Conservation (phyloP, 2,797 vertebrate genomes). For the Sebastes steindachneri region DNA sequence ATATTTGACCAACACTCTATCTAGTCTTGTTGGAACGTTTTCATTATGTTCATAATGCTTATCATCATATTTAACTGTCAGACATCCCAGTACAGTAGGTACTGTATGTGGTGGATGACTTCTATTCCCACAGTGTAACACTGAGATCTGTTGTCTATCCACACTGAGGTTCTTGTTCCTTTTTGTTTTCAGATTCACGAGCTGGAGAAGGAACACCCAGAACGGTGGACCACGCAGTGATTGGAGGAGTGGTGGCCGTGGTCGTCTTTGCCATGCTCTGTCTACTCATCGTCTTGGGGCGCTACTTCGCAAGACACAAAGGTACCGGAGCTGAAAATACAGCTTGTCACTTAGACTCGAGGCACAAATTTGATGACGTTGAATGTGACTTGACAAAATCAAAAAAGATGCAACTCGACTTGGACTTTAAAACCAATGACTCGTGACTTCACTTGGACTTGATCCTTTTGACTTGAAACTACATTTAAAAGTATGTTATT, state of each 20-base stretch:
- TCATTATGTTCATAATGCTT: not conserved
- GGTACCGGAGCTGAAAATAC: conserved; percentile 78
- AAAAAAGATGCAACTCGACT: too few relatives aligned
- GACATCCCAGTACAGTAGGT: not conserved
- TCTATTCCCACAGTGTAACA: too few relatives aligned
- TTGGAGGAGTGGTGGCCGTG: conserved; percentile 97
- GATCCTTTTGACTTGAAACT: too few relatives aligned
- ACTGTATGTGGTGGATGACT: not conserved
- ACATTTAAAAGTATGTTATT: too few relatives aligned
- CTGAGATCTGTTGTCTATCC: not conserved
- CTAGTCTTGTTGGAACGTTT: not conserved
- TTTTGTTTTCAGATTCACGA: conserved; percentile 88
- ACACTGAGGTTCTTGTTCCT: not conserved
- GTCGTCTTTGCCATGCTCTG: conserved; percentile 99
- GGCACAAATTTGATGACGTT: fast-evolving
- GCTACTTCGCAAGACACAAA: conserved; percentile 99
- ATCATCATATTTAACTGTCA: conserved; percentile 9
- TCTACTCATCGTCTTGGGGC: conserved; percentile 96
- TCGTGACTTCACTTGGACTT: too few relatives aligned
- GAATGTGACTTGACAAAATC: fast-evolving
- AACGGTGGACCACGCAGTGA: conserved; percentile 96
- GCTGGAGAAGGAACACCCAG: conserved; percentile 93
- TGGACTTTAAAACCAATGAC: too few relatives aligned
- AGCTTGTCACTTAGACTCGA: not conserved
- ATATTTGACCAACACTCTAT: not conserved